phyloP scores from a whole-genome alignment of 1,140 invertebrate species.

The Neodiprion fabricii region DNA sequence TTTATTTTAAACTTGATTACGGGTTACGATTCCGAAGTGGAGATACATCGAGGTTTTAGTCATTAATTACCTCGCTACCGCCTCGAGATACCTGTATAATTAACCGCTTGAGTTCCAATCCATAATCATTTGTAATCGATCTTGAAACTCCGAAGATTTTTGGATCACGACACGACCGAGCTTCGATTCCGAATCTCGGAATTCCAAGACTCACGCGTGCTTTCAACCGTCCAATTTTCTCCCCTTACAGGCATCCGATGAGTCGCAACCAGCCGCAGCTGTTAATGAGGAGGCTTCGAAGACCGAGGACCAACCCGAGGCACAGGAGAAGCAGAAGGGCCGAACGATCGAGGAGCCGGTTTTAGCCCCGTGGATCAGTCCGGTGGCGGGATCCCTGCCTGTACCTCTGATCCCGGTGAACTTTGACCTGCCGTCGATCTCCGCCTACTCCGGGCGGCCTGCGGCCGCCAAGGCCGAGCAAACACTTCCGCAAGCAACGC shows the following conservation, averaged over 20 bases:
- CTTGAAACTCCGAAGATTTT: no score
- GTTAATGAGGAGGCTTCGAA: background rate
- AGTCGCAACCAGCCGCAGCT: background rate
- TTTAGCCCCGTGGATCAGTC: slow-evolving; percentile 14
- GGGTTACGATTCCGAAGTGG: no score
- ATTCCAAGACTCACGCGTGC: background rate
- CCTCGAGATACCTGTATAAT: no score
- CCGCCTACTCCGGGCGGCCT: slow-evolving; percentile 8
- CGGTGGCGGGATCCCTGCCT: slow-evolving; percentile 10
- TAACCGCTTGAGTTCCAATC: no score
- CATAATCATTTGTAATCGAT: no score
- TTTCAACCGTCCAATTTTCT: no score
- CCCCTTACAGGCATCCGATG: no score
- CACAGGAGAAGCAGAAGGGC: slow-evolving; percentile 5
- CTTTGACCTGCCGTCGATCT: slow-evolving; percentile 20
- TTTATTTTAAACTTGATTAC: no score
- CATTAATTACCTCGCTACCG: no score
- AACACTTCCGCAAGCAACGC: slow-evolving; percentile 35
- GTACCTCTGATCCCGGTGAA: background rate
- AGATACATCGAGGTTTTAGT: no score
- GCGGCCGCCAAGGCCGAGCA: slow-evolving; percentile 31
- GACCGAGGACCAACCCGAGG: background rate
- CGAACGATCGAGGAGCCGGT: slow-evolving; percentile 24
- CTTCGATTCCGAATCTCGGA: no score
- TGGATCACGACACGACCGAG: no score